Evolutionary conservation across 2,888 invertebrate species (phyloP), one percentile per base, ranked within the genome.

Genomic region (Andrena fulva): DNA sequence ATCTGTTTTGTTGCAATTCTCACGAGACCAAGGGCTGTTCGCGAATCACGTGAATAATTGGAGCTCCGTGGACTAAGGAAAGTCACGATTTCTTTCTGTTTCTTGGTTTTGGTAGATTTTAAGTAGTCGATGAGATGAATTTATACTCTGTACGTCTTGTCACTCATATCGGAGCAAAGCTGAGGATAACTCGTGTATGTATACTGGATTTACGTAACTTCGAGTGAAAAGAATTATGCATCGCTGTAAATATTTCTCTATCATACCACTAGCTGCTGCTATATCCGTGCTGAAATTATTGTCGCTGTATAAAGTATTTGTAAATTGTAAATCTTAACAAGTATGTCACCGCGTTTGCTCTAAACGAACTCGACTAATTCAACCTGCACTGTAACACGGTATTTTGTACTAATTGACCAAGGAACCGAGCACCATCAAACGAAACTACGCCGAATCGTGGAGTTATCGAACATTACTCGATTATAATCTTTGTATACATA

Each of bases 1-100:
- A 24, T 5, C 8, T 16, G 1, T 60, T 29, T 29, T 7, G 12
- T 20, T 48, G 24, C 8, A 73, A 54, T 33, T 59, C 29, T 73
- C 29, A 64, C 60, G 62, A 67, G 84, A 84, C 87, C 91, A 90
- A 85, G 77, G 78, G 88, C 90, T 89, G 80, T 91, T 91, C 91
- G 77, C 79, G 48, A 64, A 48, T 6, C 35, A 33, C 74, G 90
- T 83, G 91, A 91, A 89, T 85, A 64, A 66, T 74, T 62, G 2
- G 63, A 77, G 87, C 87, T 85, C 78, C 77, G 80, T 89, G 60
- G 89, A 82, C 85, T 42, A 33, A 10, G 33, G 33, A n/a, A 4
- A 8, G 8, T n/a, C 27, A 33, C 12, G 3, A 10, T 48, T 31
- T 8, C 10, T 6, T 16, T n/a, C 27, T 63, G 10, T 3, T 52